These are phyloP conservation scores for Solenodon paradoxus DNA, from an alignment of 2,113 vertebrate species.

Conservation along the genomic window DNA sequence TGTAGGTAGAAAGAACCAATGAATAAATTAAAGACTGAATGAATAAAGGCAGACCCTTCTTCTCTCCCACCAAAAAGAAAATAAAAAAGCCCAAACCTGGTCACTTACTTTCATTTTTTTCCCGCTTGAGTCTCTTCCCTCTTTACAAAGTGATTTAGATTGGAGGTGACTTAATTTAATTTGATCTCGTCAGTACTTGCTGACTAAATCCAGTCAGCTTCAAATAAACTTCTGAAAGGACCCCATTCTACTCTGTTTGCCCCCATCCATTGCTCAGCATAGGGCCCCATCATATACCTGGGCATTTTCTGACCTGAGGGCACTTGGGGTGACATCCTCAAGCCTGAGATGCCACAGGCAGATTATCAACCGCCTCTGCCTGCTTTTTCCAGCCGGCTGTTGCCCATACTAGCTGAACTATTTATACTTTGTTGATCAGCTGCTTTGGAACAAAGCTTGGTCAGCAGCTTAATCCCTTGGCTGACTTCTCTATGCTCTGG, in stretches of 20 bases:
- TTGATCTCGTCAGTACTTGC: neutral
- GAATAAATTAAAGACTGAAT: too few species aligned
- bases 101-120: neutral
- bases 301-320: neutral
- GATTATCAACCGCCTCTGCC: neutral
- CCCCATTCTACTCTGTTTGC: neutral
- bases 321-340: neutral
- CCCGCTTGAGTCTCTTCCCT: neutral
- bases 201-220: neutral
- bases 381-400: neutral
- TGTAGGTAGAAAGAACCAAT: neutral
- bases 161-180: neutral
- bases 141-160: neutral
- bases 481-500: neutral
- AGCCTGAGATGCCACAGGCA: neutral
- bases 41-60: neutral
- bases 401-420: neutral
- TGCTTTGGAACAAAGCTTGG: neutral
- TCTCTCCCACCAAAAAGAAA: rapidly evolving
- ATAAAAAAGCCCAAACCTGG: neutral
- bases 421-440: neutral
- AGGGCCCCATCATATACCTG: too few species aligned
- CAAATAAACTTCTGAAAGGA: neutral
- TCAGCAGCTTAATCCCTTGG: neutral
- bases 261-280: neutral